phyloP scores from a whole-genome alignment of 1,140 invertebrate genomes.

The Conopomorpha cramerella region DNA sequence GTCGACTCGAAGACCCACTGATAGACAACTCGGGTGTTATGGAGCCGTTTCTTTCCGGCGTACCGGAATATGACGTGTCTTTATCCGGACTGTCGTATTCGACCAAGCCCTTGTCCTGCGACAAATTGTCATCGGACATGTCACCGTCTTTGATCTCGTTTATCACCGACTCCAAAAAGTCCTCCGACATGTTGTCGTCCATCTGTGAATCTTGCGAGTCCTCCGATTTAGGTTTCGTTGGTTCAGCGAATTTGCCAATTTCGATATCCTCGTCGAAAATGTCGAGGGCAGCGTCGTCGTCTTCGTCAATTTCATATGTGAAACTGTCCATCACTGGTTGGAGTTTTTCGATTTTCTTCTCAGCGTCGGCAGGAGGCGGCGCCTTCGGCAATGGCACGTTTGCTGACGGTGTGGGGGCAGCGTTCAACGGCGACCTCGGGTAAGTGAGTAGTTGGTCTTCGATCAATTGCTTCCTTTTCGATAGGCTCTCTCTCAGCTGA shows the following conservation, averaged over 20 bases:
- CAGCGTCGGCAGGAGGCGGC: constrained; percentile 4
- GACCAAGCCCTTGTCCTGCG: constrained; percentile 38
- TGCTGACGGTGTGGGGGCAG: too few relatives aligned
- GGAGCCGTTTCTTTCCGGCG: constrained; percentile 6
- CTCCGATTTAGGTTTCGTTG: constrained; percentile 15
- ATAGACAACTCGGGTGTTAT: constrained; percentile 27
- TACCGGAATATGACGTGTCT: constrained; percentile 5
- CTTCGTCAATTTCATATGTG: constrained; percentile 45
- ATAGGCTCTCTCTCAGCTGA: background rate
- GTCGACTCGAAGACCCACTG: constrained; percentile 24
- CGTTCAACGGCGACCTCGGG: too few relatives aligned
- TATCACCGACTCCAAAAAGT: constrained; percentile 47
- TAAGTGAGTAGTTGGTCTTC: too few relatives aligned
- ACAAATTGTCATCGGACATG: constrained; percentile 24
- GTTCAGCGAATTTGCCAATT: constrained; percentile 22
- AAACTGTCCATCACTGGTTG: constrained; percentile 40
- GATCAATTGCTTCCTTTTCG: constrained; percentile 6
- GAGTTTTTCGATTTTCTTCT: constrained; percentile 26
- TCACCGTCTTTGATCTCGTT: constrained; percentile 42
- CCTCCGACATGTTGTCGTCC: constrained; percentile 34
- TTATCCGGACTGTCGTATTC: constrained; percentile 41
- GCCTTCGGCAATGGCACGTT: too few relatives aligned
- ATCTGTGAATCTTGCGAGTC: constrained; percentile 17
- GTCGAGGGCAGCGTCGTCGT: constrained; percentile 37
- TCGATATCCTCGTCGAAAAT: constrained; percentile 30